These are phyloP conservation scores for Cordylochernes scorpioides DNA, from an alignment of 2,888 invertebrate genomes.

Conservation along the genomic window DNA sequence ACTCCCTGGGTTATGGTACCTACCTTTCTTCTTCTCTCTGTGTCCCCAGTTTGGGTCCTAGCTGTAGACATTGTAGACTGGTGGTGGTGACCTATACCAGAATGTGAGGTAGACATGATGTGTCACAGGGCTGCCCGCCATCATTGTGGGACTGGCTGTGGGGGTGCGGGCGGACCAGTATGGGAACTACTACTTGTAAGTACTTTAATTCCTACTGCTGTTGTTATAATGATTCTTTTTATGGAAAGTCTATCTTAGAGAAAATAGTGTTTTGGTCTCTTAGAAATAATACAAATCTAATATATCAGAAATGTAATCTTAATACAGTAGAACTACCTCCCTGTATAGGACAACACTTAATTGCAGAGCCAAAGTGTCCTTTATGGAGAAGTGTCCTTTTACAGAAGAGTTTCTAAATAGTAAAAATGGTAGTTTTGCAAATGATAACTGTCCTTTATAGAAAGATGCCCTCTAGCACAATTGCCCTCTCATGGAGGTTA, in stretches of 20 bases:
- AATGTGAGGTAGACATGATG: neutral
- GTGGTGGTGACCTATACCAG: too few species aligned
- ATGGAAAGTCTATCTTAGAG: neutral
- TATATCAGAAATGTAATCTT: too few species aligned
- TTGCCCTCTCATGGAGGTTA: too few species aligned
- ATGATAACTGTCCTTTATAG: too few species aligned
- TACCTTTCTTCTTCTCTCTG: neutral
- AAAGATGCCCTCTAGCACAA: too few species aligned
- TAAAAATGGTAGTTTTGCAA: too few species aligned
- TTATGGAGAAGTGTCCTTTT: too few species aligned
- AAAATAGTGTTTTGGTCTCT: neutral
- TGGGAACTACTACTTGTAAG: slow-evolving; percentile 76
- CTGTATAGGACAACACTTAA: too few species aligned
- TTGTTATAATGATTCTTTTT: neutral
- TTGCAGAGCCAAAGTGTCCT: too few species aligned
- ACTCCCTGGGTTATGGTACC: slow-evolving; percentile 70
- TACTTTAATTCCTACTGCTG: slow-evolving; percentile 18
- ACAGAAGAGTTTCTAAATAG: too few species aligned
- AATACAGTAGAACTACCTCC: too few species aligned
- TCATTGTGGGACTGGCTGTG: slow-evolving; percentile 64
- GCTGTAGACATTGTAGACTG: neutral
- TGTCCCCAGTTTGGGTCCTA: neutral
- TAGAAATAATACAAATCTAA: too few species aligned
- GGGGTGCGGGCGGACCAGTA: slow-evolving; percentile 81
- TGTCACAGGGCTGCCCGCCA: slow-evolving; percentile 36